Percentiles rank a stretch among this genome's conserved stretches.
phyloP scores from a whole-genome alignment of 2,888 invertebrate species.

The Dolichopus griseipennis region DNA sequence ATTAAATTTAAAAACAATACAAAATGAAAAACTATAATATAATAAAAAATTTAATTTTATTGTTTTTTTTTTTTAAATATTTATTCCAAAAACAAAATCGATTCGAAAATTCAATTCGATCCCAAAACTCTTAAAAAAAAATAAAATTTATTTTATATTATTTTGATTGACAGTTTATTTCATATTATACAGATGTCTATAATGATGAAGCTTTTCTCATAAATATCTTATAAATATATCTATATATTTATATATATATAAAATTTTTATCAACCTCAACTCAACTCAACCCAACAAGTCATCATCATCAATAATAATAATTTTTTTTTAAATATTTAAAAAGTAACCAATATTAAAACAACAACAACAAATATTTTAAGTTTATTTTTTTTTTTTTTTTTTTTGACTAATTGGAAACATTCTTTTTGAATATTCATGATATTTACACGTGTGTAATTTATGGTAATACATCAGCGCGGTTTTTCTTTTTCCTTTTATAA shows the following conservation, averaged over 20 bases:
- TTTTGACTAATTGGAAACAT: slow-evolving; percentile 6
- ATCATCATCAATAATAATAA: too few relatives aligned
- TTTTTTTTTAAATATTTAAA: too few relatives aligned
- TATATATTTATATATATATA: too few relatives aligned
- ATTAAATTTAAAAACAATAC: not conserved
- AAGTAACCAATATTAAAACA: too few relatives aligned
- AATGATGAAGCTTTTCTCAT: not conserved
- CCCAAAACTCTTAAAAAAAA: not conserved
- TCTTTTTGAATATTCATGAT: not conserved
- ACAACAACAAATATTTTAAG: too few relatives aligned
- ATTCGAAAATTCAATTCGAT: not conserved
- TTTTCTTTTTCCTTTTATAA: not conserved
- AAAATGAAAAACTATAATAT: not conserved
- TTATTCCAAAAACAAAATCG: not conserved
- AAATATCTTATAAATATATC: too few relatives aligned
- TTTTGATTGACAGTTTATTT: not conserved
- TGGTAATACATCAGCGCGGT: not conserved
- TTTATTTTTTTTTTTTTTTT: not conserved
- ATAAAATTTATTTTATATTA: not conserved
- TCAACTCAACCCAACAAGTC: too few relatives aligned
- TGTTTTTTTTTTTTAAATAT: not conserved
- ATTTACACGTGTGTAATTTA: slow-evolving; percentile 6
- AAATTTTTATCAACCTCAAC: too few relatives aligned
- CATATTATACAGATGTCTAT: slow-evolving; percentile 2
- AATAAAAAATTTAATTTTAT: not conserved